phyloP scores from a whole-genome alignment of 2,113 vertebrate species.

The Cairina moschata region DNA sequence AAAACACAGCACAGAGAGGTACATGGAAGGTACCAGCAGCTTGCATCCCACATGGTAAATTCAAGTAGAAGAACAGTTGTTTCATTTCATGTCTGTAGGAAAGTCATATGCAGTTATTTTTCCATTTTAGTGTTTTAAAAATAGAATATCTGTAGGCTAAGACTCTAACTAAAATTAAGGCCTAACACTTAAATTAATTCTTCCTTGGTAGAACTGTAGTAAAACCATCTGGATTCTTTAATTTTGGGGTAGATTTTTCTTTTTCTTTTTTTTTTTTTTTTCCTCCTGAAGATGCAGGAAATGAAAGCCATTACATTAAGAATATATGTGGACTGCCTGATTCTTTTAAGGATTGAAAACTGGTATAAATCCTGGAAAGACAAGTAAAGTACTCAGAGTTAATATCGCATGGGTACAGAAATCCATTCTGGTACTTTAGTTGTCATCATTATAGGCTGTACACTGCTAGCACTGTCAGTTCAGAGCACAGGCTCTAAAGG shows the following conservation, averaged over 20 bases:
- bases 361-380: background rate
- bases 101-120: background rate
- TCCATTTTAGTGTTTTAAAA: background rate
- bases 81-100: background rate
- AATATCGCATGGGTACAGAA: background rate
- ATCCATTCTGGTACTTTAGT: background rate
- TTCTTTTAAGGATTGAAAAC: background rate
- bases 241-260: background rate
- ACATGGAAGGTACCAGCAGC: background rate
- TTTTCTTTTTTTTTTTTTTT: background rate
- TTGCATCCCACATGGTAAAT: background rate
- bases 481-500: background rate
- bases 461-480: background rate
- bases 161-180: background rate
- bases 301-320: background rate
- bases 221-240: background rate
- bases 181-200: background rate
- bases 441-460: background rate
- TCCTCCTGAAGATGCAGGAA: background rate
- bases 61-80: background rate
- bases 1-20: accelerated
- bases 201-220: background rate
- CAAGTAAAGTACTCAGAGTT: background rate
- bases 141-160: background rate
- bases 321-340: background rate